Percentiles rank a stretch among this genome's conserved stretches.
phyloP scores from a whole-genome alignment of 2,113 vertebrate genomes.

The Laterallus jamaicensis region DNA sequence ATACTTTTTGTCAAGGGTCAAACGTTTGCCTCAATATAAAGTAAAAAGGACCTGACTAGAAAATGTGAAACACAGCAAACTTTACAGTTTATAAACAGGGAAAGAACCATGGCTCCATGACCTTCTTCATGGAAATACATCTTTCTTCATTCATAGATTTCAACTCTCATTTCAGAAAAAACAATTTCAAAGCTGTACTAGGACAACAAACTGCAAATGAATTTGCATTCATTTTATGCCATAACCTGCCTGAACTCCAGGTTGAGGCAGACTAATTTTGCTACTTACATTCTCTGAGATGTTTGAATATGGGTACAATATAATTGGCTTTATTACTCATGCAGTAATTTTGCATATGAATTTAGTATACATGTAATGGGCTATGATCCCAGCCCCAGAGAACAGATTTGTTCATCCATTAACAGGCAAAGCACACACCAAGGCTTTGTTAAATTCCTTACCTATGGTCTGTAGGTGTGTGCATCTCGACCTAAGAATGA shows the following conservation, averaged over 20 bases:
- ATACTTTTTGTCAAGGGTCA: background rate
- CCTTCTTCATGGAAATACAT: background rate
- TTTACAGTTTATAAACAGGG: slow-evolving; percentile 8
- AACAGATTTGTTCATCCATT: background rate
- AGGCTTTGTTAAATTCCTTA: background rate
- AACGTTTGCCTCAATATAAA: background rate
- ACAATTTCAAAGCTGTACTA: background rate
- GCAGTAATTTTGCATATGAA: background rate
- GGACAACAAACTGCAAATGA: background rate
- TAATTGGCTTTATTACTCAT: background rate
- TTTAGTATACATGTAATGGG: background rate
- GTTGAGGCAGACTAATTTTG: background rate
- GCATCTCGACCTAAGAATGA: background rate
- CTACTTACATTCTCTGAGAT: background rate
- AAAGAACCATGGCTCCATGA: background rate
- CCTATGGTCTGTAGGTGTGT: background rate
- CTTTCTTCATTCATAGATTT: background rate
- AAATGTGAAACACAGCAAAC: background rate
- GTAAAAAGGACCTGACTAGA: background rate
- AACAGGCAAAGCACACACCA: background rate
- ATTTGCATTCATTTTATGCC: background rate
- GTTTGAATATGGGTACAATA: background rate
- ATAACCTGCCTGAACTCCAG: background rate
- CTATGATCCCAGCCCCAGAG: background rate
- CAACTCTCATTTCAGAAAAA: background rate